Base-by-base conservation (phyloP, 2,888 invertebrate species). In the Pterostichus madidus region DNA sequence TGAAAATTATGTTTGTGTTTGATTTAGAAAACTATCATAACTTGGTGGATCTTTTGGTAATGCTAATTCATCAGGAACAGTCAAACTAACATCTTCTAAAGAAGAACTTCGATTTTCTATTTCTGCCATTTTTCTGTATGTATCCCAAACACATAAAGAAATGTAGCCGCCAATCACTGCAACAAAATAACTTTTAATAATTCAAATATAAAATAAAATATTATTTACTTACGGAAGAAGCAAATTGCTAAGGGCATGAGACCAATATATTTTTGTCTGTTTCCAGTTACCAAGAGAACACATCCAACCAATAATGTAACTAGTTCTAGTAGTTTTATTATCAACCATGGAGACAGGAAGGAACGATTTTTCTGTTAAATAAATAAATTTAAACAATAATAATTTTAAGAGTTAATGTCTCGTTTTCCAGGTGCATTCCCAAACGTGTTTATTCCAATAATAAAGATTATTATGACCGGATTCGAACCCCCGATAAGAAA, bases 21-120 rank as follows among this genome's bases (percentile, higher is more conserved):
- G 52, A 75, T 52, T 75, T 75, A 53, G 10, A 13, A 31, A 75
- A 24, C 49, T 73, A 5, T 75, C 75, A 52, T 52, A 75, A 52
- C 75, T 75, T 31, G 75, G 53, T 24, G 49, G 75, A 32, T 71
- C 68, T 75, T 52, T 75, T 13, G 75, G 75, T 44, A 71, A 11
- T n/a, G 15, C n/a, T 32, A 8, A n/a, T 32, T 64, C 64, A 17
- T 35, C 64, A 73, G 39, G 10, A 13, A 24, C 17, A 11, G 13
- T 15, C 24, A 46, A 46, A 73, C 6, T 46, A 13, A 73, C 46
- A n/a, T 75, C 31, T 10, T 52, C 52, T 32, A 31, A 11, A 13
- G 75, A 52, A 7, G 49, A 6, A 52, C 7, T 52, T 52, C n/a
- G 24, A 24, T 24, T 24, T 24, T 24, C 24, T 24, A 1, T 75